Conservation (phyloP, 2,113 vertebrate species). For the Odocoileus hemionus region DNA sequence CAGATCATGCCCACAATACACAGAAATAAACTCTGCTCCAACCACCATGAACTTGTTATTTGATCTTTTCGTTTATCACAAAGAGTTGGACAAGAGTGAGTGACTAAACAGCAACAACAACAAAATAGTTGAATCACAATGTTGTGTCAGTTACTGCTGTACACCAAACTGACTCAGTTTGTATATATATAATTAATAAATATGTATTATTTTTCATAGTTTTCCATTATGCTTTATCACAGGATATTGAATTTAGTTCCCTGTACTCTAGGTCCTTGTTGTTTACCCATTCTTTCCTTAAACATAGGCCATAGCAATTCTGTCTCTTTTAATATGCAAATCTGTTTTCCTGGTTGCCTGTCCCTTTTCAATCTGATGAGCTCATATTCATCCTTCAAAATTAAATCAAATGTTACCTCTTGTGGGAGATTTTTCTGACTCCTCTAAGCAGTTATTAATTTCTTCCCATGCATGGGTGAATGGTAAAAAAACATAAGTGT, state of each 20-base stretch:
- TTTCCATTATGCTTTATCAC: not conserved
- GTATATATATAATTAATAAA: not conserved
- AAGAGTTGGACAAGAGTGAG: not conserved
- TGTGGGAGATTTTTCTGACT: not conserved
- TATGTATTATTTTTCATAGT: not conserved
- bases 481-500: not conserved
- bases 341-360: not conserved
- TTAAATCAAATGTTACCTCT: conserved; percentile 9
- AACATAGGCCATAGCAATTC: not conserved
- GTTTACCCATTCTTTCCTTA: not conserved
- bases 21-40: not conserved
- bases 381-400: conserved; percentile 1
- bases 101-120: not conserved
- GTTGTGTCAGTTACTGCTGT: not conserved
- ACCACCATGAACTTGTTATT: not conserved
- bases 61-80: not conserved
- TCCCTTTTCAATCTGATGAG: not conserved
- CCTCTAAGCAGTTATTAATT: not conserved
- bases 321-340: not conserved
- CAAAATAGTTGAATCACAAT: not conserved
- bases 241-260: not conserved
- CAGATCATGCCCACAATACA: not conserved
- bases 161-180: not conserved
- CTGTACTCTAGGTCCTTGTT: not conserved
- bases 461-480: not conserved